Percentiles rank a stretch among this genome's conserved stretches.
Evolutionary conservation across 2,888 invertebrate genomes (phyloP).

Genomic region (Galeopsomyia nigrocyanea): DNA sequence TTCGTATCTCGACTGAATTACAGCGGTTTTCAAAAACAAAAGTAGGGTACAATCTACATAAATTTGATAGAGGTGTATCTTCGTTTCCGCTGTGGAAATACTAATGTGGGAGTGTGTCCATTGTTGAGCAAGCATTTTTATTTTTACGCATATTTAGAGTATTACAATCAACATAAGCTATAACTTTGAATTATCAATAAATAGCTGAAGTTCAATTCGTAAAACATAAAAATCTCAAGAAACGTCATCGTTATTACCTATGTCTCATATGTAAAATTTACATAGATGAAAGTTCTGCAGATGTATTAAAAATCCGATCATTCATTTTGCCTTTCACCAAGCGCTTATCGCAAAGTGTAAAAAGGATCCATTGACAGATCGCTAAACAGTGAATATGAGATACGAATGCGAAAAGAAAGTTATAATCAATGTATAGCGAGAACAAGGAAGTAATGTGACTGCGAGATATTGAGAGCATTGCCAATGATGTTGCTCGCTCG

Average conservation of each 20-base stretch:
- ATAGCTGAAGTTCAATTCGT: neutral
- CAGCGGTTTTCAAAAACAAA: too few species aligned
- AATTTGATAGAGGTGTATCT: constrained; percentile 9
- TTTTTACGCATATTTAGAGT: constrained; percentile 17
- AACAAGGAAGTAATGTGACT: constrained; percentile 12
- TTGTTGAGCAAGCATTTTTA: constrained; percentile 16
- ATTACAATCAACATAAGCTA: constrained; percentile 1
- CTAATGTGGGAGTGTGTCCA: constrained; percentile 4
- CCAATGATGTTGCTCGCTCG: neutral
- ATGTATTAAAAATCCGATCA: too few species aligned
- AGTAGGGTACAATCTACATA: constrained; percentile 17
- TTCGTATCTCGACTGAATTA: neutral
- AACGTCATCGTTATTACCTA: too few species aligned
- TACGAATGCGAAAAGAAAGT: constrained; percentile 23
- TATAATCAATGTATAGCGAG: neutral
- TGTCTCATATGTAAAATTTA: too few species aligned
- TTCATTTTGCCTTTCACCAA: too few species aligned
- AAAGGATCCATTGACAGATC: neutral
- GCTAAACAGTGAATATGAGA: constrained; percentile 5
- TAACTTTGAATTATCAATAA: constrained; percentile 16
- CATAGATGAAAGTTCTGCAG: too few species aligned
- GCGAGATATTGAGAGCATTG: neutral
- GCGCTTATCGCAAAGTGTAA: too few species aligned
- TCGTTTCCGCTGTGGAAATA: neutral
- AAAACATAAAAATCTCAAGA: too few species aligned